Evolutionary conservation across 1,140 invertebrate species (phyloP).

Genomic region (Tetragonula clypearis): DNA sequence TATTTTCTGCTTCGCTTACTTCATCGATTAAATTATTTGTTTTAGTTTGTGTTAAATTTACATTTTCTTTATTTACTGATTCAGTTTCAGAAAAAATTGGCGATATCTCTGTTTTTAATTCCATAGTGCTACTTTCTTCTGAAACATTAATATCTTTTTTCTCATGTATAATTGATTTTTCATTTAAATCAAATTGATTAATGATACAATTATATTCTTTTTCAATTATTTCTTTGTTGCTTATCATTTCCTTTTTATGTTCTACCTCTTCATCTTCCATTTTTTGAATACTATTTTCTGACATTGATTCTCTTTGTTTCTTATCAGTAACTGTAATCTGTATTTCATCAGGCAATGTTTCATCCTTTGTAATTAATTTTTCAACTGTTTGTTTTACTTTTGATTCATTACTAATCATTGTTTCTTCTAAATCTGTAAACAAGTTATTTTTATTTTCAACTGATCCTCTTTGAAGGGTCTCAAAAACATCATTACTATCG

Average conservation of each 20-base stretch:
- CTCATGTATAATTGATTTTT: slow-evolving; percentile 17
- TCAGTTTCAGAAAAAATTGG: not conserved
- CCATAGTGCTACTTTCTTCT: not conserved
- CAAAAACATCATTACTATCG: slow-evolving; percentile 72
- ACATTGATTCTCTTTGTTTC: not conserved
- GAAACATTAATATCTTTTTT: slow-evolving; percentile 1
- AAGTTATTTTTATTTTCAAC: slow-evolving; percentile 19
- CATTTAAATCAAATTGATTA: slow-evolving; percentile 25
- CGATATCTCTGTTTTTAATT: not conserved
- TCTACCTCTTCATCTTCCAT: not conserved
- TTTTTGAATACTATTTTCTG: slow-evolving; percentile 8
- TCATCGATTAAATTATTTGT: slow-evolving; percentile 38
- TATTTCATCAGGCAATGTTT: slow-evolving; percentile 24
- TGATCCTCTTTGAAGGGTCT: slow-evolving; percentile 30
- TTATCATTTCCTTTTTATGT: slow-evolving; percentile 7
- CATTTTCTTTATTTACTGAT: slow-evolving; percentile 27
- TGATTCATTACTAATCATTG: not conserved
- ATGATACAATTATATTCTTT: slow-evolving; percentile 10
- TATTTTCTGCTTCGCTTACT: not conserved
- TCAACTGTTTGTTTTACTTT: slow-evolving; percentile 22
- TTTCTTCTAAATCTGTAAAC: slow-evolving; percentile 16
- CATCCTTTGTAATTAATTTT: slow-evolving; percentile 15
- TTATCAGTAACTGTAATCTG: not conserved
- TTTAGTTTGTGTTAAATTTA: slow-evolving; percentile 5
- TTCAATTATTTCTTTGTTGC: slow-evolving; percentile 1